Evolutionary conservation across 2,797 vertebrate species (phyloP).

Genomic region (Dryobates pubescens): DNA sequence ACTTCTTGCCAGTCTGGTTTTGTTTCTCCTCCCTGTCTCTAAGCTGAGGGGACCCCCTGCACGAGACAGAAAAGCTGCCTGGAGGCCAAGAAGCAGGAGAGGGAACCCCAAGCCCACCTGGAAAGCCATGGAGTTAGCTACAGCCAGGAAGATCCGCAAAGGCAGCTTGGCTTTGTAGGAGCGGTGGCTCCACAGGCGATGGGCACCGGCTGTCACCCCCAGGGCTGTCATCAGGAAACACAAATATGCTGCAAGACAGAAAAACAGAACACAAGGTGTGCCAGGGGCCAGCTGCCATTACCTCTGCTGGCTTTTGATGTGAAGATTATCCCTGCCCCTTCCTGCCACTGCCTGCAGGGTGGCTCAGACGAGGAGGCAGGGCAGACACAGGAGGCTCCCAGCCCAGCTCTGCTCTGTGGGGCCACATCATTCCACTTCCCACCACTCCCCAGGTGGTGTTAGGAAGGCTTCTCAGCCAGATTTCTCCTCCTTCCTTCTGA

Average conservation of each 20-base stretch:
- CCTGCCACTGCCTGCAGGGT: not conserved
- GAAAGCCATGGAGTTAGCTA: slow-evolving; percentile 87
- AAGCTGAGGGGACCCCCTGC: not conserved
- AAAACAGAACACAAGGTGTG: not conserved
- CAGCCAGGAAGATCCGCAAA: slow-evolving; percentile 83
- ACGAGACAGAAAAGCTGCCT: not conserved
- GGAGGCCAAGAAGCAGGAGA: not conserved
- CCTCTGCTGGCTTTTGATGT: not conserved
- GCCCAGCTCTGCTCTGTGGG: not conserved
- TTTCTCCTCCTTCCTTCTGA: no score
- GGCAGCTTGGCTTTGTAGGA: slow-evolving; percentile 86
- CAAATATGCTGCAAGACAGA: slow-evolving; percentile 78
- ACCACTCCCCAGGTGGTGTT: not conserved
- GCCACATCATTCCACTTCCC: rapidly evolving
- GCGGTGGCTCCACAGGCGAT: slow-evolving; percentile 85
- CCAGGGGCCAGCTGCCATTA: not conserved
- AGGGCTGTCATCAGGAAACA: slow-evolving; percentile 82
- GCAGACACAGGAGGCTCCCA: not conserved
- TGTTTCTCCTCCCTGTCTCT: not conserved
- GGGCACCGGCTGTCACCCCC: slow-evolving; percentile 81
- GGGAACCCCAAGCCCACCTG: slow-evolving; percentile 71
- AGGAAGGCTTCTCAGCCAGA: no score
- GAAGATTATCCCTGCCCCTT: not conserved
- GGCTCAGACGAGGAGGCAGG: not conserved
- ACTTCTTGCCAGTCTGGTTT: not conserved